Conservation (phyloP, 2,113 vertebrate genomes). For the Bufo bufo region DNA sequence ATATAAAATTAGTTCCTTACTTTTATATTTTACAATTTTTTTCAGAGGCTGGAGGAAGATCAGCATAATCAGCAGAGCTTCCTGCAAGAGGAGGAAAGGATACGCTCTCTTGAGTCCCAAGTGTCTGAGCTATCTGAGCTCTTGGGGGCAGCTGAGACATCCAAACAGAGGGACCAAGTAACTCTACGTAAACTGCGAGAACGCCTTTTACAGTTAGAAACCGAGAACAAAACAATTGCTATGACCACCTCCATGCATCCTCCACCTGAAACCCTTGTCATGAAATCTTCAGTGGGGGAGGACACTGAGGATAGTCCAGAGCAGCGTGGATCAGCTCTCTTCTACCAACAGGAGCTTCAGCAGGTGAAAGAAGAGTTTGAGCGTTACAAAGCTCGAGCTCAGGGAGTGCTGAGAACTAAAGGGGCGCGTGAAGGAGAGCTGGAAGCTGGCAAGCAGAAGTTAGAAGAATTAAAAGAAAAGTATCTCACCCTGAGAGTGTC, state of each 20-base stretch:
- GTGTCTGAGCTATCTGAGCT: conserved; percentile 86
- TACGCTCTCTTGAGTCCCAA: conserved; percentile 83
- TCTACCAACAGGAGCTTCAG: conserved; percentile 87
- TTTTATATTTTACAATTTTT: background rate
- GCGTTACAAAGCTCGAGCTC: conserved; percentile 88
- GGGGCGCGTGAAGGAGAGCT: conserved; percentile 85
- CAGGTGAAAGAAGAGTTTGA: conserved; percentile 94
- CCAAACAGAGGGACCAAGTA: conserved; percentile 85
- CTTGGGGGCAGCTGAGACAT: conserved; percentile 84
- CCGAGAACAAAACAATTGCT: conserved; percentile 90
- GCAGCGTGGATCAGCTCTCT: conserved; percentile 71
- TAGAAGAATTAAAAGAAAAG: conserved; percentile 87
- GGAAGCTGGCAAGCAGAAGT: conserved; percentile 85
- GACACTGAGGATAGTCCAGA: conserved; percentile 64
- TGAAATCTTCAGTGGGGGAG: conserved; percentile 41
- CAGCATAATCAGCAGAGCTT: conserved; percentile 75
- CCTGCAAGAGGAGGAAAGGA: conserved; percentile 81
- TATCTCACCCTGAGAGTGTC: conserved; percentile 85
- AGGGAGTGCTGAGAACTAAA: conserved; percentile 90
- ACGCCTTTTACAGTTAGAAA: conserved; percentile 85
- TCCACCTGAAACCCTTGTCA: conserved; percentile 55
- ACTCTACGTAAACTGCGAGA: conserved; percentile 84
- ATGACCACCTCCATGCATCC: conserved; percentile 75
- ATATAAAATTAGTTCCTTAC: no score
- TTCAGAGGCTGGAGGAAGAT: conserved; percentile 81